These are phyloP conservation scores for Sarcophilus harrisii DNA, from an alignment of 2,797 vertebrate species.

Conservation along the genomic window DNA sequence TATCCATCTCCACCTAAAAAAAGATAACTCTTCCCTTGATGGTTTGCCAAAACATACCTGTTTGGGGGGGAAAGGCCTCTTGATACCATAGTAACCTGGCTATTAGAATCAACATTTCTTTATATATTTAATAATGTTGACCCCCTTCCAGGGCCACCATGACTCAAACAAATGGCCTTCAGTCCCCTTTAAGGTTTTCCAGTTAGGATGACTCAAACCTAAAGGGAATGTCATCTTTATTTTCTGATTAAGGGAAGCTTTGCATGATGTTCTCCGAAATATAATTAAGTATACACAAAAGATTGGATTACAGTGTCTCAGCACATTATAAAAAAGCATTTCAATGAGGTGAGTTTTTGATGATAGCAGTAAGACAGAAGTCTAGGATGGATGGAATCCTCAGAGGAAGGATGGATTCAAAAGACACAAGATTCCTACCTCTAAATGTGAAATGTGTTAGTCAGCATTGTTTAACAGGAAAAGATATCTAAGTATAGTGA, in stretches of 20 bases:
- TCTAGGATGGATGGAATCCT: background rate
- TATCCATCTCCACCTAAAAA: background rate
- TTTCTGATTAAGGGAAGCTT: background rate
- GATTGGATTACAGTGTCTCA: background rate
- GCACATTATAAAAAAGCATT: background rate
- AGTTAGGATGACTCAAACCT: background rate
- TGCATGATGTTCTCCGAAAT: background rate
- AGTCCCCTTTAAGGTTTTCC: background rate
- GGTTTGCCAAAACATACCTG: background rate
- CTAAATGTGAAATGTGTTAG: background rate
- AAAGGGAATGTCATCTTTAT: background rate
- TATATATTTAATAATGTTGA: background rate
- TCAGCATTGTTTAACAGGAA: background rate
- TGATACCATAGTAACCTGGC: background rate
- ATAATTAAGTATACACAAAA: background rate
- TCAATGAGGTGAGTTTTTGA: background rate
- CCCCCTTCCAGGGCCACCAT: background rate
- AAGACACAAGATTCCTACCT: background rate
- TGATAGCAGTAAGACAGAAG: background rate
- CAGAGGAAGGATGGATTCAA: background rate
- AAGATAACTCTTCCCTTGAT: background rate
- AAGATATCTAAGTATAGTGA: background rate
- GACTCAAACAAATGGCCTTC: background rate
- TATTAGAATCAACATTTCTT: background rate
- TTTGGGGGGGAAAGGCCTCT: background rate